Conservation (phyloP, 2,797 vertebrate species). For the Pelochelys cantorii region DNA sequence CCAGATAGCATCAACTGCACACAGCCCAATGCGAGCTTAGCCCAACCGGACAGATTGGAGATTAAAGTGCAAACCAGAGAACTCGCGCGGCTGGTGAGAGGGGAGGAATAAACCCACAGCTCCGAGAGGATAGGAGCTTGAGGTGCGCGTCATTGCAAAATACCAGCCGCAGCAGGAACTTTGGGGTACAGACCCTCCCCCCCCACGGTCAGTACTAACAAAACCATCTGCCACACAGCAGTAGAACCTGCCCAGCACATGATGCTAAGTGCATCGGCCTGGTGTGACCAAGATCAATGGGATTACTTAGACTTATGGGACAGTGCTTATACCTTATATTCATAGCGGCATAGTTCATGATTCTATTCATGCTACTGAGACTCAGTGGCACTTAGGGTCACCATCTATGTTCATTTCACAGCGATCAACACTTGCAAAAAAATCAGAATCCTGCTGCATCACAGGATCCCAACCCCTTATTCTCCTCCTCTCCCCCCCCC, state of each 20-base stretch:
- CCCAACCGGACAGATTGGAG: slow-evolving; percentile 27
- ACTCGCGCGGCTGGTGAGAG: rapidly evolving
- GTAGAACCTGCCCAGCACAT: not conserved
- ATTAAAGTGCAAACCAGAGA: slow-evolving; percentile 73
- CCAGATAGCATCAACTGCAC: not conserved
- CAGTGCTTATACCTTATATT: not conserved
- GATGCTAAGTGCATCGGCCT: not conserved
- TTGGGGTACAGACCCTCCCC: not conserved
- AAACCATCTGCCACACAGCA: not conserved
- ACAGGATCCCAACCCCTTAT: not conserved
- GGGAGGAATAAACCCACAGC: not conserved
- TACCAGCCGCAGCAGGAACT: not conserved
- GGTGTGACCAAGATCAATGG: rapidly evolving
- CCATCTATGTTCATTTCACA: rapidly evolving
- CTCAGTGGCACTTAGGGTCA: not conserved
- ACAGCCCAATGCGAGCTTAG: not conserved
- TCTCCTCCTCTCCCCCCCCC: not conserved
- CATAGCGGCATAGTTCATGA: rapidly evolving
- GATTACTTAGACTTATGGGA: not conserved
- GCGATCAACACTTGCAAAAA: not conserved
- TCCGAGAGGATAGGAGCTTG: not conserved
- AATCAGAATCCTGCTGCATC: not conserved
- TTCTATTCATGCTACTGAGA: not conserved
- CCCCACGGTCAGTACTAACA: not conserved
- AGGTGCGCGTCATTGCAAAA: rapidly evolving